Evolutionary conservation across 2,113 vertebrate genomes (phyloP), one percentile per base, ranked within the genome.

Genomic region (Esox niger): DNA sequence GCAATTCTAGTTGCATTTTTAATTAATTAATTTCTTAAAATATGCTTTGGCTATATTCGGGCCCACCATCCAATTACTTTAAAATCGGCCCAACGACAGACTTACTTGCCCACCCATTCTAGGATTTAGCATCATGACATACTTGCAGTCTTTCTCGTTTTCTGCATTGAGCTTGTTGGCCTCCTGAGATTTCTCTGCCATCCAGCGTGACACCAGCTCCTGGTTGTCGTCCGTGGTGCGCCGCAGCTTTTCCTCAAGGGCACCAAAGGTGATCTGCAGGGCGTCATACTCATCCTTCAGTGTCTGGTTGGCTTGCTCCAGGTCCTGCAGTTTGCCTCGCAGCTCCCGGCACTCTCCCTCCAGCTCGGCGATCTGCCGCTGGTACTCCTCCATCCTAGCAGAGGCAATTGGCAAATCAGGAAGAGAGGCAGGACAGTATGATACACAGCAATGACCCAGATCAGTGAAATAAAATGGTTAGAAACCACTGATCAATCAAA

Each of bases 161-260:
- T 99, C 97, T 0, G 97, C 95, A 31, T 99, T 99, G 9, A 99
- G 89, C 31, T 90, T 87, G 87, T 99, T 98, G 65, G 97, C 97
- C 82, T 99, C 97, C 85, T 96, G 96, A 10, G 97, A 95, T 62
- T 99, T 99, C 90, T 99, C 97, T 0, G 97, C 96, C 97, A 99
- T 99, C 97, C 97, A 99, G 5, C 97, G 93, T 0, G 95, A 93
- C 63, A 99, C 95, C 64, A 99, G 89, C 82, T 99, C 97, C 90
- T 96, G 95, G 89, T 99, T 99, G 84, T 99, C 97, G 62, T 98
- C 96, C 0, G 93, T 92, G 11, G 97, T 98, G 58, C 93, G 96
- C 71, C 97, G 91, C 52, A 99, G 89, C 54, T 98, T 98, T 83
- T 96, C 96, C 90, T 99, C 97, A 81, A 98, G 86, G 23, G 97